These are phyloP conservation scores for Apis cerana DNA, from an alignment of 1,140 invertebrate species.

Conservation along the genomic window DNA sequence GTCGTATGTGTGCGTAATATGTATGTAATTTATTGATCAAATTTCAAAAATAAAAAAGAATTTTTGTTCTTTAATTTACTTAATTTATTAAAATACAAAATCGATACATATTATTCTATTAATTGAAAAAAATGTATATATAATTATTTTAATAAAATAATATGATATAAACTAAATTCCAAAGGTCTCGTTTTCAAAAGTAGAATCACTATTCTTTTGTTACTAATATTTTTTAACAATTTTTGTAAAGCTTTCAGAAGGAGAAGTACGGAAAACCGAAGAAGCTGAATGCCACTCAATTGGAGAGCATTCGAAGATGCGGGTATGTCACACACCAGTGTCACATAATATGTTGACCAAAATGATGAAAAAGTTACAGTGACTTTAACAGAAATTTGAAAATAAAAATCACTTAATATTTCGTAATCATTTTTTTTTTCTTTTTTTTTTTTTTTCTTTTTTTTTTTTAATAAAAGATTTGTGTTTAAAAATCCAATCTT, in stretches of 20 bases:
- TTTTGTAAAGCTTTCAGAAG: slow-evolving; percentile 93
- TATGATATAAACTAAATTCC: not conserved
- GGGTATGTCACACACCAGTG: slow-evolving; percentile 87
- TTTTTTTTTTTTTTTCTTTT: too few relatives aligned
- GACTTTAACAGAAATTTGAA: not conserved
- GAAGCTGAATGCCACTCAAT: slow-evolving; percentile 92
- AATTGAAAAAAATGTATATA: not conserved
- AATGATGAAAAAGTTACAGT: slow-evolving; percentile 11
- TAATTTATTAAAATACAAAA: too few relatives aligned
- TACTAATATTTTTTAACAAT: slow-evolving; percentile 72
- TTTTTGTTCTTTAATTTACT: not conserved
- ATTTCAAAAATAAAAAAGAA: not conserved
- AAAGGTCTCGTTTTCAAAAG: not conserved
- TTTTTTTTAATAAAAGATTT: too few relatives aligned
- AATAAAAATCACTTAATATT: not conserved
- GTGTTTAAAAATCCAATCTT: not conserved
- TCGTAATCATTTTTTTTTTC: not conserved
- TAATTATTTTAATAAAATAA: not conserved
- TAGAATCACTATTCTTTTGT: not conserved
- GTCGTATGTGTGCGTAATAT: not conserved
- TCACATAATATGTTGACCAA: slow-evolving; percentile 59
- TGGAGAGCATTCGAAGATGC: slow-evolving; percentile 91
- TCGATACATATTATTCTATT: not conserved
- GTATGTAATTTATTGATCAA: not conserved
- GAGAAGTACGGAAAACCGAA: slow-evolving; percentile 93